Base-by-base conservation (phyloP, 2,797 vertebrate genomes). In the Tangara arthus region DNA sequence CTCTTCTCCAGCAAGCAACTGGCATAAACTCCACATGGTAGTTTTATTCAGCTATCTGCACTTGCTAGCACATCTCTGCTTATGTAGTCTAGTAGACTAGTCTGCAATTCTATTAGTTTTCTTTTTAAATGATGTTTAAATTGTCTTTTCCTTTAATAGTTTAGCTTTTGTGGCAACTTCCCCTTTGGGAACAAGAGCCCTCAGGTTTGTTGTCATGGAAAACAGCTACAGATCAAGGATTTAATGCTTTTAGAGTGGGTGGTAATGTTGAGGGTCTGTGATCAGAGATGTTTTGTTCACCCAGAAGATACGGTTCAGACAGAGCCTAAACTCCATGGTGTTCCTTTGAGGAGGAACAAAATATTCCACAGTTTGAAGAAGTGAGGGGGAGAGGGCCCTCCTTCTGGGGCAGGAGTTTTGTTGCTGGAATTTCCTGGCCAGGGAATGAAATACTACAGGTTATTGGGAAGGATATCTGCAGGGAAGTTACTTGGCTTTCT, bases 11-110 rank as follows among this genome's bases (percentile, higher is more conserved):
- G 70, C 89, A 72, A 79, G 64, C 70, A 59, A 44, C 60, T 46
- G 71, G 46, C 78, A 37, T 68, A 55, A 87, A 26, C 52, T 77
- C 56, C 77, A 65, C 2, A 0, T 72, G 24, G 37, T 65, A 47
- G 53, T 70, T 93, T 80, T 55, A 35, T 59, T 81, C 77, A 59
- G 82, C 90, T 94, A 0, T 73, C 77, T 92, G 72, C 93, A 90
- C 82, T 94, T 93, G 42, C 95, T 96, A 77, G 89, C 96, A 93
- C 89, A 91, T 81, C 93, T 94, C 93, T 93, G 97, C 97, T 98
- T 96, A 49, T 1, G 47, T 97, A 97, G 91, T 57, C 69, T 92
- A 37, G 50, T 95, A 95, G 68, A 73, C n/a, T 77, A 87, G n/a
- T n/a, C 5, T 89, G 92, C 92, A 89, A 12, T 92, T 90, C 28